Evolutionary conservation across 2,113 vertebrate genomes (phyloP).

Genomic region (Plestiodon gilberti): DNA sequence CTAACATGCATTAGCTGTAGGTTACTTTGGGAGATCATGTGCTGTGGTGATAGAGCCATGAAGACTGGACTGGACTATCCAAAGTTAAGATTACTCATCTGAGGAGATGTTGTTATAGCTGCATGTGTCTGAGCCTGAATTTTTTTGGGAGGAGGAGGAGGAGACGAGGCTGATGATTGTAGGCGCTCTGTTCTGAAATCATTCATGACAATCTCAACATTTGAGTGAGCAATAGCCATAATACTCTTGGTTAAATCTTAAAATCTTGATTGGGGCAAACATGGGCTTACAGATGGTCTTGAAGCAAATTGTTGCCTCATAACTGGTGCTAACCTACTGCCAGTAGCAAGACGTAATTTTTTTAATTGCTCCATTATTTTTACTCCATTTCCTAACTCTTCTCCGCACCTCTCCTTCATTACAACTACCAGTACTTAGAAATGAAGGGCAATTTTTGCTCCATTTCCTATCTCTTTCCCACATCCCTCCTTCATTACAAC

Average conservation of each 20-base stretch:
- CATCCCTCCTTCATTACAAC: background rate
- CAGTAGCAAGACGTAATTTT: background rate
- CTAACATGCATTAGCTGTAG: background rate
- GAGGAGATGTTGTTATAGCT: background rate
- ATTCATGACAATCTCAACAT: background rate
- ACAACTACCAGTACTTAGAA: too few relatives aligned
- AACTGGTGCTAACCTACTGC: background rate
- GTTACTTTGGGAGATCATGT: background rate
- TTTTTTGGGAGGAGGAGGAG: background rate
- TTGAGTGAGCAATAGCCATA: background rate
- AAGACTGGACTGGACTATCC: background rate
- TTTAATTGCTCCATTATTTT: background rate
- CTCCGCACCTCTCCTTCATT: background rate
- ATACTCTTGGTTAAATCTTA: background rate
- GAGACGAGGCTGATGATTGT: too few relatives aligned
- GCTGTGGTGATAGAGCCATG: background rate
- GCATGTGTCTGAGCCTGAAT: background rate
- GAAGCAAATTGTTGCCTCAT: background rate
- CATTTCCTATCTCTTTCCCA: background rate
- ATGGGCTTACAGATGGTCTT: background rate
- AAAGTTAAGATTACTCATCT: background rate
- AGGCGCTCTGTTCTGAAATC: background rate
- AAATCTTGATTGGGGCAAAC: background rate
- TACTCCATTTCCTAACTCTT: background rate
- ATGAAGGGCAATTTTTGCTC: background rate